Conservation (phyloP, 2,797 vertebrate genomes). For the Sphaeramia orbicularis region DNA sequence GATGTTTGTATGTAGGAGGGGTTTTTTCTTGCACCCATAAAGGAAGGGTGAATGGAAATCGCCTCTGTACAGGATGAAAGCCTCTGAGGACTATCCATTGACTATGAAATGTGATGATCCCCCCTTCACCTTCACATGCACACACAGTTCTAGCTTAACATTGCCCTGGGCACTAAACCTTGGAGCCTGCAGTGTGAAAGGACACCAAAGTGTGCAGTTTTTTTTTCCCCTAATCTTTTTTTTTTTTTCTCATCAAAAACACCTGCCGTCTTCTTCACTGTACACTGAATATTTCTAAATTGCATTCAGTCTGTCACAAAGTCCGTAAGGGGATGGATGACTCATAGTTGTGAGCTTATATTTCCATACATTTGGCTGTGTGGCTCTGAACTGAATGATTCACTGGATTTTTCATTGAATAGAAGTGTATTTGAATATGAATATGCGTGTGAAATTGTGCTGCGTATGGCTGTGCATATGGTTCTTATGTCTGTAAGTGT, state of each 20-base stretch:
- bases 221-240: neutral
- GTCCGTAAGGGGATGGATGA: constrained; percentile 63
- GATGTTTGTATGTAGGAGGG: constrained; percentile 12
- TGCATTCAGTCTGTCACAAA: constrained; percentile 70
- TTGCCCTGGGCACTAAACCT: constrained; percentile 81
- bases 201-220: constrained; percentile 51
- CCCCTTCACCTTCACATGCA: constrained; percentile 77
- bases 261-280: constrained; percentile 66
- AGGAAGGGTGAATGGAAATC: constrained; percentile 70
- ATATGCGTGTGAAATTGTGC: constrained; percentile 70
- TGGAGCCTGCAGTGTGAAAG: constrained; percentile 69
- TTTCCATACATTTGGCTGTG: constrained; percentile 72
- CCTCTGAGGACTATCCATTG: constrained; percentile 76
- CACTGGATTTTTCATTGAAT: constrained; percentile 61
- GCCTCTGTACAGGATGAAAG: constrained; percentile 75
- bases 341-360: constrained; percentile 62
- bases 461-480: constrained; percentile 56
- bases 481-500: constrained; percentile 51
- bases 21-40: constrained; percentile 20
- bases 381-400: constrained; percentile 68
- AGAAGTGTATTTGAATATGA: constrained; percentile 75
- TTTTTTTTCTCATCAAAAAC: constrained; percentile 48
- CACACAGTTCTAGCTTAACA: constrained; percentile 79
- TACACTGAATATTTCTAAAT: constrained; percentile 64
- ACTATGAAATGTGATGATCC: constrained; percentile 80